Conservation (phyloP, 2,113 vertebrate genomes). For the Tyto alba region DNA sequence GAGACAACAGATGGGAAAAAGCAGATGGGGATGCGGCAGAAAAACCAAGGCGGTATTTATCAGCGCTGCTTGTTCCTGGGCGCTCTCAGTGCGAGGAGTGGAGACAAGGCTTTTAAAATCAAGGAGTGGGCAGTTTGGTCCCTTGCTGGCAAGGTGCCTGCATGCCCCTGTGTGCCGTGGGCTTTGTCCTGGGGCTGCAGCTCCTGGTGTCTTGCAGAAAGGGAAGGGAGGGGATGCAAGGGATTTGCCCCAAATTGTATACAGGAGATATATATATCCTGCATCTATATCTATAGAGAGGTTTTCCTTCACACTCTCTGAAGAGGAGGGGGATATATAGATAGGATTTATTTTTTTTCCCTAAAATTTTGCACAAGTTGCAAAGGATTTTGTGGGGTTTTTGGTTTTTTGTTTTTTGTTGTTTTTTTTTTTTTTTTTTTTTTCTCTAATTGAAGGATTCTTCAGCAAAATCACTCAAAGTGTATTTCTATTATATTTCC, state of each 20-base stretch:
- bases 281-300: not conserved
- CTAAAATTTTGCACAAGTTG: not conserved
- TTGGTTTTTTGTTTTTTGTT: not conserved
- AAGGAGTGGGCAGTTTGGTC: not conserved
- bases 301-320: not conserved
- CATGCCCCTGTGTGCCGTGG: accelerated
- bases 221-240: not conserved
- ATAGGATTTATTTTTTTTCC: not conserved
- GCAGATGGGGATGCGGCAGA: slow-evolving; percentile 43
- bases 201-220: not conserved
- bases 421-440: not conserved
- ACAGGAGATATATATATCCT: not conserved
- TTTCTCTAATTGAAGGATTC: not conserved
- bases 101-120: not conserved
- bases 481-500: not conserved
- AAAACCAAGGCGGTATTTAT: not conserved
- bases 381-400: too few species aligned
- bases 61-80: not conserved
- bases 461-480: not conserved
- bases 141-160: accelerated
- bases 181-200: not conserved
- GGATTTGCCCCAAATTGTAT: not conserved
- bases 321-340: not conserved
- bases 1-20: slow-evolving; percentile 65
- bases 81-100: not conserved